Evolutionary conservation across 2,888 invertebrate species (phyloP).

Genomic region (Pandemis cinnamomeana): DNA sequence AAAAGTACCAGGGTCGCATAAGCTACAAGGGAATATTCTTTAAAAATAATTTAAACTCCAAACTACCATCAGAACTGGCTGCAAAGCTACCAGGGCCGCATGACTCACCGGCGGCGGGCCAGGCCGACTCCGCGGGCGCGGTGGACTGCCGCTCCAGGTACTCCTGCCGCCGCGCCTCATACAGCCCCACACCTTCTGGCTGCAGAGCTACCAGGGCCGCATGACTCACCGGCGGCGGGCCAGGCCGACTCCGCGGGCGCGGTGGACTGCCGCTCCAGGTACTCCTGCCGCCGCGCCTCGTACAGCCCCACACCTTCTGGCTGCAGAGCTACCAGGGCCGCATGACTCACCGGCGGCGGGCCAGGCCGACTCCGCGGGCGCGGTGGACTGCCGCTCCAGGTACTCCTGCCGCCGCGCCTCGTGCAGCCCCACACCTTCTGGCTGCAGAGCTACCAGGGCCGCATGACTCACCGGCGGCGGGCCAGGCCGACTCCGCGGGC

Average conservation of each 20-base stretch:
- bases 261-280: slow-evolving; percentile 61
- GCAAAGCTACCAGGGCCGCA: neutral
- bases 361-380: slow-evolving; percentile 74
- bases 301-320: slow-evolving; percentile 84
- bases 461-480: slow-evolving; percentile 36
- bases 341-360: slow-evolving; percentile 41
- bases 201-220: too few relatives aligned
- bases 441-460: too few relatives aligned
- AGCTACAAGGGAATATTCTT: too few relatives aligned
- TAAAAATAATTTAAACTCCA: too few relatives aligned
- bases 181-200: slow-evolving; percentile 80
- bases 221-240: slow-evolving; percentile 45
- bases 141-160: slow-evolving; percentile 65
- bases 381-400: slow-evolving; percentile 62
- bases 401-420: slow-evolving; percentile 84
- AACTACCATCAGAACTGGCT: neutral
- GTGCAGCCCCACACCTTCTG: slow-evolving; percentile 82
- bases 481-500: slow-evolving; percentile 72
- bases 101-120: slow-evolving; percentile 48
- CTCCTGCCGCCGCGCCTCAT: slow-evolving; percentile 86
- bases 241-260: slow-evolving; percentile 74
- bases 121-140: slow-evolving; percentile 72
- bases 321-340: too few relatives aligned
- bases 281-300: slow-evolving; percentile 84
- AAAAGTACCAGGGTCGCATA: slow-evolving; percentile 15